phyloP scores from a whole-genome alignment of 1,140 invertebrate genomes.

The Pogonognathellus flavescens region DNA sequence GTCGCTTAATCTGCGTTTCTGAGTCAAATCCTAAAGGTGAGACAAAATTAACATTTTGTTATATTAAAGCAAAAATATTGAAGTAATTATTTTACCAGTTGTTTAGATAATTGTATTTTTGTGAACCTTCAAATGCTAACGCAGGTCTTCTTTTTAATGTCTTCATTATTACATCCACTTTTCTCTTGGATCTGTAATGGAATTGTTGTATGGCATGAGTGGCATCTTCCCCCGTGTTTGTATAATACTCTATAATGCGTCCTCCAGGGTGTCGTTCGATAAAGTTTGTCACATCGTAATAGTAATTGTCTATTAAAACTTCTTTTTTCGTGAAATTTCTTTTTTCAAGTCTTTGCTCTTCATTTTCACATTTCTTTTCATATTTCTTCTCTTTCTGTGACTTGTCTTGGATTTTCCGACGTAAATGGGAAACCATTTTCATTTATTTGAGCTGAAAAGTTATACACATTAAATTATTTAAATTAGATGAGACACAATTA shows the following conservation, averaged over 20 bases:
- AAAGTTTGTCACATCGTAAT: conserved; percentile 35
- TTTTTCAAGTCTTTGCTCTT: neutral
- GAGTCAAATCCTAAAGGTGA: neutral
- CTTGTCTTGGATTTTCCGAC: too few relatives aligned
- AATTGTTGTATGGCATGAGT: conserved; percentile 55
- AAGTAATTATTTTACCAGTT: too few relatives aligned
- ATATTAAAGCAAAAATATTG: neutral
- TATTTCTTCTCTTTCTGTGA: neutral
- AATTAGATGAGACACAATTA: too few relatives aligned
- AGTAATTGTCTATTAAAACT: neutral
- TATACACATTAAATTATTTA: too few relatives aligned
- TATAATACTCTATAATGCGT: conserved; percentile 48
- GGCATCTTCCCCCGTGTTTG: conserved; percentile 51
- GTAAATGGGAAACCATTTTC: neutral
- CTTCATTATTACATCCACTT: conserved; percentile 55
- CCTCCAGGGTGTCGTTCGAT: conserved; percentile 41
- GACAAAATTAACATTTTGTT: neutral
- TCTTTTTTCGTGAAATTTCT: neutral
- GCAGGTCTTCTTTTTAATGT: neutral
- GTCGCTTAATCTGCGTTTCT: neutral
- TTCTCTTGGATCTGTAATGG: conserved; percentile 48
- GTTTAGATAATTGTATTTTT: too few relatives aligned
- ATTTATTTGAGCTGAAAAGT: neutral
- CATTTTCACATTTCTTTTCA: neutral
- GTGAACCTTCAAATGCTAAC: conserved; percentile 1